These are phyloP conservation scores for Cottoperca gobio DNA, from an alignment of 2,797 vertebrate genomes.

Conservation along the genomic window DNA sequence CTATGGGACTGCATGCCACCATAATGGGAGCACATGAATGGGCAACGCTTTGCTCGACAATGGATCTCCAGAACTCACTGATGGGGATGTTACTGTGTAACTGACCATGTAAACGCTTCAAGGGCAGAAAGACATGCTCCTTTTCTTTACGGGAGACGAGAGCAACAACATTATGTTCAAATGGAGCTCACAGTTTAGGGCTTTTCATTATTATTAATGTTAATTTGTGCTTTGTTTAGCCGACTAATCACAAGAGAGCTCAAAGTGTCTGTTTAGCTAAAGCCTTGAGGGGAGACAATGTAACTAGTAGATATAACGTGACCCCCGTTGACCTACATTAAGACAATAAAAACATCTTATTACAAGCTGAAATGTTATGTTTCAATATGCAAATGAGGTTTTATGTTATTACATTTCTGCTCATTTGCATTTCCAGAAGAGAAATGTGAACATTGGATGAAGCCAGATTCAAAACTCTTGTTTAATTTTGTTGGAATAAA, in stretches of 20 bases:
- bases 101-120: constrained; percentile 20
- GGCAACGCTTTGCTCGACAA: constrained; percentile 42
- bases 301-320: too few species aligned
- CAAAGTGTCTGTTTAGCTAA: not conserved
- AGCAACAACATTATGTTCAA: constrained; percentile 15
- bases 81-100: constrained; percentile 46
- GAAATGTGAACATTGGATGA: too few species aligned
- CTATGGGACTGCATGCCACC: constrained; percentile 92
- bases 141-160: constrained; percentile 18
- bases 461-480: too few species aligned
- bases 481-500: too few species aligned
- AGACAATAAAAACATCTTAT: too few species aligned
- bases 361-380: too few species aligned
- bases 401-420: too few species aligned
- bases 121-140: not conserved
- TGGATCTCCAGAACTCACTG: constrained; percentile 43
- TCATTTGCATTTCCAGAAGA: too few species aligned
- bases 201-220: constrained; percentile 38
- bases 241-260: constrained; percentile 13
- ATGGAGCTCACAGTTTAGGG: constrained; percentile 13
- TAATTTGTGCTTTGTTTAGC: constrained; percentile 30
- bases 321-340: too few species aligned
- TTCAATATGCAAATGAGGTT: too few species aligned
- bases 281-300: not conserved
- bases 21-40: constrained; percentile 55